A percentile compares a stretch with the other conserved stretches of the same genome.
Conservation (phyloP, 1,140 invertebrate genomes). For the Drosophila lowei region DNA sequence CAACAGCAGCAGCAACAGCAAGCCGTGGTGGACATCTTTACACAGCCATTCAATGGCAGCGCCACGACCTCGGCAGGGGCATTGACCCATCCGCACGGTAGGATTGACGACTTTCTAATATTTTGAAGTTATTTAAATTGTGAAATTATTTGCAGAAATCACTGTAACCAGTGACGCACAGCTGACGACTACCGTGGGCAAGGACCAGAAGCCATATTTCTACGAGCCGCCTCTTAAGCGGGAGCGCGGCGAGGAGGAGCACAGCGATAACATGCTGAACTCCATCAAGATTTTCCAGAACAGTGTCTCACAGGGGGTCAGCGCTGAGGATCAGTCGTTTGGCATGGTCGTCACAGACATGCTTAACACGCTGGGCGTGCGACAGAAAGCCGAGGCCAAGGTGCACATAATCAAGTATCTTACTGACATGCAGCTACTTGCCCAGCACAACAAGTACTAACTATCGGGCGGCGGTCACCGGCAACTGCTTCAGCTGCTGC, state of each 20-base stretch:
- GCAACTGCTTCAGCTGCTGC: conserved; percentile 65
- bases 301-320: conserved; percentile 78
- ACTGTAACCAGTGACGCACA: conserved; percentile 77
- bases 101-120: not conserved
- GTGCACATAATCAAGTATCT: conserved; percentile 82
- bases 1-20: conserved; percentile 77
- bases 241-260: conserved; percentile 75
- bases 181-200: conserved; percentile 68
- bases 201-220: conserved; percentile 80
- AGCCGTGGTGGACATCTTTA: conserved; percentile 76
- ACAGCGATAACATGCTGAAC: conserved; percentile 79
- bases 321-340: conserved; percentile 79
- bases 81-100: conserved; percentile 78
- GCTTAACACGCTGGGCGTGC: conserved; percentile 80
- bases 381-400: conserved; percentile 78
- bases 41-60: conserved; percentile 75
- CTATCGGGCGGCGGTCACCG: conserved; percentile 60
- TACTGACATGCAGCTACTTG: conserved; percentile 80
- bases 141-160: conserved; percentile 59
- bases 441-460: conserved; percentile 82
- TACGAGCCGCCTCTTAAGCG: conserved; percentile 78
- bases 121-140: not conserved
- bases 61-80: conserved; percentile 75
- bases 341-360: conserved; percentile 81
- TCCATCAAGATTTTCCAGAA: conserved; percentile 81